Evolutionary conservation across 2,113 vertebrate genomes (phyloP), one percentile per base, ranked within the genome.

Genomic region (Philantomba maxwellii): DNA sequence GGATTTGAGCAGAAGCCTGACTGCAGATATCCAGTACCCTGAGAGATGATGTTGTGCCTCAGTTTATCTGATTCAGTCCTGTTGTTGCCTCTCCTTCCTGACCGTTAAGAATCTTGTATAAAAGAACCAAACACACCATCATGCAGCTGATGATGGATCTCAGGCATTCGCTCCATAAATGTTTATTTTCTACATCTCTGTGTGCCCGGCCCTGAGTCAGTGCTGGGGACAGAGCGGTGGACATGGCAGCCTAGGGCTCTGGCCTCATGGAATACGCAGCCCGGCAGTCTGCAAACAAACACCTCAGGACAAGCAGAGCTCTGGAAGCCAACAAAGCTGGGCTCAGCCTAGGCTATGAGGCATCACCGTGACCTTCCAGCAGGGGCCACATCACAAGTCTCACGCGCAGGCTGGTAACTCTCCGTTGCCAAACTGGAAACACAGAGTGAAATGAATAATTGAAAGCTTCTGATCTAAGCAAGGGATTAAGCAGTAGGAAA

Each of bases 161-260:
- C 13, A 36, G 95, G n/a, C n/a, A 93, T 87, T 81, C 13, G 1
- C 28, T 84, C 26, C 11, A 49, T 78, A 96, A 91, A 89, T 93
- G 83, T 96, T 97, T 95, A 84, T 87, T 23, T 70, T 75, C 62
- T 95, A 21, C 15, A 84, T 70, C 86, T 94, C 87, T 57, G 16
- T 26, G 30, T 85, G 26, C 64, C 77, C 70, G 81, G 28, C 30
- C 57, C 62, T 47, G 62, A 94, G 75, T 93, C 87, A 87, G 60
- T 60, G 33, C 43, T 51, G 16, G 39, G 13, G 30, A 62, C n/a
- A 60, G 53, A 80, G 25, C 1, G 2, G 30, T 51, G 17, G 14
- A 11, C 64, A 36, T 28, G 70, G 33, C 57, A 87, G 45, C 30
- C 12, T 19, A 53, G 55, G 83, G 47, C 45, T 91, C 73, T 89